Evolutionary conservation across 1,140 invertebrate genomes (phyloP), one percentile per base, ranked within the genome.

Genomic region (Phymastichus coffea): DNA sequence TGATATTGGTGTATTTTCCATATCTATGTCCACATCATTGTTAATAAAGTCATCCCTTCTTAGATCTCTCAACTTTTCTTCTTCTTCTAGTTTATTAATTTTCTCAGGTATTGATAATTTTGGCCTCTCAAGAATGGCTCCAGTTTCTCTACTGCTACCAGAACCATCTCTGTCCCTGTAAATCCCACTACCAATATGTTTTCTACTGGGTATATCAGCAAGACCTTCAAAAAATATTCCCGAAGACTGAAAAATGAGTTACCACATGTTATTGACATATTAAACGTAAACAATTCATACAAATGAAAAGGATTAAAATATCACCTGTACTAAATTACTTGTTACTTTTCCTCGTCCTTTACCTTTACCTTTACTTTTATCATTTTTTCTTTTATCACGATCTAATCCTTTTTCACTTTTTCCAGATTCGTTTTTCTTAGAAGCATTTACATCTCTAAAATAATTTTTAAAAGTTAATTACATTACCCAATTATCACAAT

Each of bases 221-320:
- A 75, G 58, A 33, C 74, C 76, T 62, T 77, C 72, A 9, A 76
- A 77, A 65, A 77, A 79, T 9, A 80, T 54, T 59, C 78, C 76
- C 20, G 59, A 47, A 51, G 75, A 74, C 77, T 80, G 44, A 35
- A 71, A 64, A 33, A 38, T 57, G 43, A 51, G 20, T 33, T 7
- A 12, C 28, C 6, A 33, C n/a, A n/a, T n/a, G n/a, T n/a, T 17
- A 8, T 17, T n/a, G 17, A 40, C 38, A 40, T 14, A 41, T 28
- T 52, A 48, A 49, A 12, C 48, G 15, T 33, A 35, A 38, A 23
- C n/a, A 41, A 12, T 41, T 37, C 23, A 17, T 17, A 28, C 22
- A 47, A 38, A 37, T 55, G 9, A 49, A 52, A 41, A 23, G 33
- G 33, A 8, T 35, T 47, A 35, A 25, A 30, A 19, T 46, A 22